Evolutionary conservation across 2,888 invertebrate genomes (phyloP).

Genomic region (Petrolisthes manimaculis): DNA sequence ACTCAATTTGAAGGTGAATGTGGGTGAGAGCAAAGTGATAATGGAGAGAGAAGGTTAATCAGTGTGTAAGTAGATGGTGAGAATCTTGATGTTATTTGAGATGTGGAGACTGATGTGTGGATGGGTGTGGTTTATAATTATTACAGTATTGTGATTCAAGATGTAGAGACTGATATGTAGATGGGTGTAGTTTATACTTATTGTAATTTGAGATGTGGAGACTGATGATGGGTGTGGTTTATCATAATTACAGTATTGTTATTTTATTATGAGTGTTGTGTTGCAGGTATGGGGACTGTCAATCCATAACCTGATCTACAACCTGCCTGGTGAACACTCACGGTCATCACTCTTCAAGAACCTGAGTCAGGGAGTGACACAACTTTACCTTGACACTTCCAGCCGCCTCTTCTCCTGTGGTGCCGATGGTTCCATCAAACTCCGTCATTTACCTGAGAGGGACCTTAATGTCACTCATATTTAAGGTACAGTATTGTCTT

Average conservation of each 20-base stretch:
- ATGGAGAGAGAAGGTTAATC: too few relatives aligned
- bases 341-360: constrained; percentile 97
- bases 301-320: constrained; percentile 86
- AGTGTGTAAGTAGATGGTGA: too few relatives aligned
- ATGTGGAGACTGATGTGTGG: background rate
- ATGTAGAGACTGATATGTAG: background rate
- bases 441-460: constrained; percentile 88
- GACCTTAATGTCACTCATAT: constrained; percentile 67
- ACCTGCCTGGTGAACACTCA: constrained; percentile 94
- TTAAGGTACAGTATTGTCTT: constrained; percentile 44
- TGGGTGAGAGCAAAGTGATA: too few relatives aligned
- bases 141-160: background rate
- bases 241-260: background rate
- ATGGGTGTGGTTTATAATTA: background rate
- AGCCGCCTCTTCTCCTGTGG: constrained; percentile 97
- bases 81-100: too few relatives aligned
- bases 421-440: constrained; percentile 98
- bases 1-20: too few relatives aligned
- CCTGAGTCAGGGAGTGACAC: constrained; percentile 96
- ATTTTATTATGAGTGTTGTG: background rate
- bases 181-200: background rate
- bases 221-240: too few relatives aligned
- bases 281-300: constrained; percentile 91
- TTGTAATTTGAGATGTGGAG: too few relatives aligned
- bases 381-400: constrained; percentile 90